phyloP scores from a whole-genome alignment of 1,140 invertebrate species.

The Nasonia longicornis region DNA sequence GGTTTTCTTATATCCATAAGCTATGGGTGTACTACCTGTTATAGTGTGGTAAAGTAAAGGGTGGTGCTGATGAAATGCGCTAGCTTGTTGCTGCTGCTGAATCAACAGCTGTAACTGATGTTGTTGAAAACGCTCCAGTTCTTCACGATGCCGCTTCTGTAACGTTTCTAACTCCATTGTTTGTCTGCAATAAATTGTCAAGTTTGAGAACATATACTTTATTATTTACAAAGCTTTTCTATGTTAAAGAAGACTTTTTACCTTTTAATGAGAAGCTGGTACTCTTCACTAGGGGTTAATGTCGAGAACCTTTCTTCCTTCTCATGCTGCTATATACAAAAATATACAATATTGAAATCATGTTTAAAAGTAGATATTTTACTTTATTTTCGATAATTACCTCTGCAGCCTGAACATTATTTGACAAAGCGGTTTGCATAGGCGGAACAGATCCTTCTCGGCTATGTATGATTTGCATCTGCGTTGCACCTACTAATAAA shows the following conservation, averaged over 20 bases:
- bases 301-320: constrained; percentile 62
- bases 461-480: constrained; percentile 60
- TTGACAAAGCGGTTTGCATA: constrained; percentile 49
- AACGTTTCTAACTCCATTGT: constrained; percentile 64
- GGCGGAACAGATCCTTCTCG: constrained; percentile 65
- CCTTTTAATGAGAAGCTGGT: constrained; percentile 67
- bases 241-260: constrained; percentile 46
- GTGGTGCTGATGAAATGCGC: constrained; percentile 64
- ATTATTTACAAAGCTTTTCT: not conserved
- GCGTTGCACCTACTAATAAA: constrained; percentile 30
- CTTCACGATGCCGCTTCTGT: constrained; percentile 66
- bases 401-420: constrained; percentile 52
- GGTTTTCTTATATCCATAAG: not conserved
- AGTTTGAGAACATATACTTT: not conserved
- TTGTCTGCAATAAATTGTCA: constrained; percentile 59
- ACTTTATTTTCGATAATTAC: constrained; percentile 49
- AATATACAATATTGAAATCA: constrained; percentile 26
- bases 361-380: not conserved
- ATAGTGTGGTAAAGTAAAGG: constrained; percentile 66
- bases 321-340: constrained; percentile 52
- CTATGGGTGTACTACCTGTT: constrained; percentile 49
- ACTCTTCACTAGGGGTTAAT: constrained; percentile 67
- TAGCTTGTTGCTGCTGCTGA: constrained; percentile 66
- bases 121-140: constrained; percentile 66
- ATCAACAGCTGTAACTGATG: constrained; percentile 66